Evolutionary conservation across 2,113 vertebrate genomes (phyloP), one percentile per base, ranked within the genome.

Genomic region (Perognathus longimembris): DNA sequence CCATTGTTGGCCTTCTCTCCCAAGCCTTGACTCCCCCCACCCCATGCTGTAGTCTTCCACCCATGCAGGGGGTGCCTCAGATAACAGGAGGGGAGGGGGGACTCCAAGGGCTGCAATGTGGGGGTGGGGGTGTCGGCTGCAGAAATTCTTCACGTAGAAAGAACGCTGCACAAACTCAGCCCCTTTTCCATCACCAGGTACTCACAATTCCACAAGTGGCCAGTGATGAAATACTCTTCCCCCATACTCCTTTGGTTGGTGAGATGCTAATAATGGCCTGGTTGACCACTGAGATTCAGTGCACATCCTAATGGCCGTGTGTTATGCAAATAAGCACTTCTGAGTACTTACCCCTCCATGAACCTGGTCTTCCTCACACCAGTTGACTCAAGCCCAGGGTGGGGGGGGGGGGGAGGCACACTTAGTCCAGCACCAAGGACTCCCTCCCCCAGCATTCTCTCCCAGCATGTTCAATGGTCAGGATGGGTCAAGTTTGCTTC

Each of bases 61-160:
- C 42, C 26, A 28, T 10, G 61, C 30, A 75, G 59, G 24, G 50
- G 7, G 30, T 28, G 8, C 59, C 69, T 38, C 59, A 40, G 30
- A 12, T 14, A 45, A 45, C 11, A n/a, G 45, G 69, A n/a, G 7
- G 30, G 0, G 0, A 9, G 2, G 9, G 1, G 7, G 26, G 1
- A 2, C 21, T 15, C 57, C 45, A 1, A 0, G 34, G 26, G 0
- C 67, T 36, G 67, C 26, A 34, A 36, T 45, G 11, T 0, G 24
- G 67, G n/a, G 36, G 42, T 18, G 24, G 36, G 42, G 15, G 24
- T 9, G 0, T 15, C 66, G 1, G 57, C n/a, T 28, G 3, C 2
- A 64, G 11, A 15, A 24, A 83, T 32, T 77, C 42, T 61, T 54
- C 22, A 50, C 61, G 70, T 18, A 66, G n/a, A 30, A 70, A 82